A percentile compares a stretch with the other conserved stretches of the same genome.
Conservation (phyloP, 2,797 vertebrate species). For the Poecile montanus region DNA sequence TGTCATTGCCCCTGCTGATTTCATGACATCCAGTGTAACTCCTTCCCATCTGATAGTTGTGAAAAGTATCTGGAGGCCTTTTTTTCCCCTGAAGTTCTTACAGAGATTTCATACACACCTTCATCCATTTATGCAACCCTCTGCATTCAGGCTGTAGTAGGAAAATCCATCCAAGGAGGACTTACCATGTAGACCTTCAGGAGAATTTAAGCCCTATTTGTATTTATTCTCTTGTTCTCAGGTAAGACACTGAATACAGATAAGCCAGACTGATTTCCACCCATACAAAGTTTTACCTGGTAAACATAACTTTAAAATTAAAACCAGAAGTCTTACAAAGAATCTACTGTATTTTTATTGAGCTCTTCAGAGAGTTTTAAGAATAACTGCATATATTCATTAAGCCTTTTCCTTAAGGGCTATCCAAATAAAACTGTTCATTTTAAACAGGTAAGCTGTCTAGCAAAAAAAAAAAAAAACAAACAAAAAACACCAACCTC, state of each 20-base stretch:
- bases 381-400: not conserved
- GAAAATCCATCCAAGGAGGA: not conserved
- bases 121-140: not conserved
- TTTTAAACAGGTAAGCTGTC: not conserved
- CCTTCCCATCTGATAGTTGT: not conserved
- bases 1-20: not conserved
- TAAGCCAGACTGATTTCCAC: not conserved
- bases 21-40: not conserved
- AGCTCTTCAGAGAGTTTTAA: constrained; percentile 5
- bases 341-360: constrained; percentile 21
- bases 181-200: not conserved
- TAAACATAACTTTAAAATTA: not conserved
- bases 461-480: not conserved
- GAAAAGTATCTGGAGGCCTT: not conserved
- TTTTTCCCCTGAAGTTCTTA: not conserved
- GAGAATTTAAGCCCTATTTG: not conserved
- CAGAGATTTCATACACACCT: not conserved
- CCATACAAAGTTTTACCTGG: not conserved
- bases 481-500: not conserved
- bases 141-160: not conserved
- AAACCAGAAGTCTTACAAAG: not conserved
- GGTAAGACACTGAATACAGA: not conserved
- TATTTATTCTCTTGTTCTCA: not conserved
- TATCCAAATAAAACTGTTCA: not conserved
- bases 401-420: not conserved